Base-by-base conservation (phyloP, 2,113 vertebrate species). In the Alouatta palliata region DNA sequence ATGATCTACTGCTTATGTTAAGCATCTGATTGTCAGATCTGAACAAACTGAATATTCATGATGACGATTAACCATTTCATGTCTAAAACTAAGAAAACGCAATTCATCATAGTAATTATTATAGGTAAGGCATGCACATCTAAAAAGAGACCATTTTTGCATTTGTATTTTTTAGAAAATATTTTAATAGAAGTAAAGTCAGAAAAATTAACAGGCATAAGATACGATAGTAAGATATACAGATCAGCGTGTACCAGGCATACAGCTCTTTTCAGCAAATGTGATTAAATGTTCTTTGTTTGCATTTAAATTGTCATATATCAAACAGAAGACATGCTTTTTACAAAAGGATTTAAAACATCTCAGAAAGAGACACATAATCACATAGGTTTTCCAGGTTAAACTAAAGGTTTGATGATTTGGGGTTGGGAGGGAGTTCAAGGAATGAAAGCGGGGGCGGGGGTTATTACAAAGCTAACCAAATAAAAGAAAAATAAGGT, bases 21-120 rank as follows among this genome's bases (percentile, higher is more conserved):
- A 98, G 98, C 98, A 98, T 98, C 98, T 98, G 98, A 98, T 98
- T 98, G 98, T 98, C 98, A 99, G 98, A 98, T 98, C 97, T 96
- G 98, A 97, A 97, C 98, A 95, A 98, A 97, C 96, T 98, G 98
- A 98, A 99, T 98, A 98, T 98, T 98, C 98, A 98, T 99, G 98
- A 98, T 97, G 97, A 97, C 56, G 96, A 98, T 99, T 99, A 99
- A 99, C 98, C 97, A 98, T 97, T 98, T 98, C 97, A 11, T 98
- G 98, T 32, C 98, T 98, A 94, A 93, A 96, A 86, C 61, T 91
- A 47, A 92, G 91, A 87, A 93, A 90, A 97, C 43, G 47, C 40
- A 94, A 96, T 94, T 90, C 90, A 79, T 91, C 52, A 81, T 79
- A 94, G 73, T 87, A 8, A 87, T 89, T 52, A 54, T 35, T 75